Conservation (phyloP, 2,888 invertebrate species). For the Hipparchia semele region DNA sequence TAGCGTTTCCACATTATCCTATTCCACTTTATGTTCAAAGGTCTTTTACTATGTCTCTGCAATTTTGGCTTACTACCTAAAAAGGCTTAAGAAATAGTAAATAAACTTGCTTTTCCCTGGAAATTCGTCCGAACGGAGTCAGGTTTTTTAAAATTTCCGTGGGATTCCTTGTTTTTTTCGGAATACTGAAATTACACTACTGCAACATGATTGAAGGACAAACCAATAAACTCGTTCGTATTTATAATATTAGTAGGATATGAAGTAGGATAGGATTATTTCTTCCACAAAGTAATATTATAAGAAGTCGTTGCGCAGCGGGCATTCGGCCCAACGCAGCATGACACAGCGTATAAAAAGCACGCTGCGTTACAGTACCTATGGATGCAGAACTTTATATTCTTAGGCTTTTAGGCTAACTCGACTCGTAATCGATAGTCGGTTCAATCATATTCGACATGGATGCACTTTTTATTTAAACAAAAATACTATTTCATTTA, state of each 20-base stretch:
- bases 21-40: too few species aligned
- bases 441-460: too few species aligned
- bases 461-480: too few species aligned
- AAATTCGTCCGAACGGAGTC: too few species aligned
- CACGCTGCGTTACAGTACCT: not conserved
- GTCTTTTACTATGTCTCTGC: not conserved
- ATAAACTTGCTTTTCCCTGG: not conserved
- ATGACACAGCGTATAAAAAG: not conserved
- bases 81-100: not conserved
- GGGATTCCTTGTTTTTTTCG: too few species aligned
- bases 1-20: not conserved
- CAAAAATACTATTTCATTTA: too few species aligned
- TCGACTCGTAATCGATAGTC: too few species aligned
- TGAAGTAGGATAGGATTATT: not conserved
- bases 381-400: not conserved
- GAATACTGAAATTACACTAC: too few species aligned
- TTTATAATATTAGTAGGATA: too few species aligned
- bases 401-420: not conserved
- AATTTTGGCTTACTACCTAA: not conserved
- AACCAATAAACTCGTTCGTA: too few species aligned
- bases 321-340: not conserved
- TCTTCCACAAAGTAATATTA: not conserved
- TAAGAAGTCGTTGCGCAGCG: not conserved
- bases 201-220: too few species aligned
- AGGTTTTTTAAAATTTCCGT: too few species aligned